A percentile compares a stretch with the other conserved stretches of the same genome.
Conservation (phyloP, 2,113 vertebrate genomes). For the Anser brachyrhynchus region DNA sequence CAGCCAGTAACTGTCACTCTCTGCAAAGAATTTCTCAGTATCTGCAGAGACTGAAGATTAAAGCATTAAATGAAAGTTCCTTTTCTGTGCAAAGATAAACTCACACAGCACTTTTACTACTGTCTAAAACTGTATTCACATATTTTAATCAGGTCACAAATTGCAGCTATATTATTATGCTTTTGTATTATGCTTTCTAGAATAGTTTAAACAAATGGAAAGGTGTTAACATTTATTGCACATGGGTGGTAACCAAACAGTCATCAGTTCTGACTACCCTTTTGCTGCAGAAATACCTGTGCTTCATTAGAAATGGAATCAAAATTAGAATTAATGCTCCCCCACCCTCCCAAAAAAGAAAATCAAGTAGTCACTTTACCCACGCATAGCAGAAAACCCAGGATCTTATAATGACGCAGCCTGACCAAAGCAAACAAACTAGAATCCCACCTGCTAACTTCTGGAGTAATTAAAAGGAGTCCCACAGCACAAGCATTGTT, state of each 20-base stretch:
- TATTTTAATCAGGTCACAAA: not conserved
- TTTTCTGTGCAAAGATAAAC: not conserved
- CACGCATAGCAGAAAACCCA: not conserved
- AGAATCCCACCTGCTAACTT: not conserved
- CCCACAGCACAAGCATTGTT: not conserved
- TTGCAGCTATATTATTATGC: not conserved
- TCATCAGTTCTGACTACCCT: not conserved
- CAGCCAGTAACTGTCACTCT: not conserved
- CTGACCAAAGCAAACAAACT: not conserved
- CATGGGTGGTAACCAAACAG: not conserved
- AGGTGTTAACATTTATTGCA: not conserved
- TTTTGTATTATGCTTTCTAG: not conserved
- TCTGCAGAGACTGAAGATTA: not conserved
- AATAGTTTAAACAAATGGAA: not conserved
- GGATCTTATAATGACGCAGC: not conserved
- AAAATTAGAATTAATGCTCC: not conserved
- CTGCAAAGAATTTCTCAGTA: not conserved
- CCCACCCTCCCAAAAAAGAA: not conserved
- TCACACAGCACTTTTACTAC: not conserved
- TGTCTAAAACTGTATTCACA: not conserved
- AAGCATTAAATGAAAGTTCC: not conserved
- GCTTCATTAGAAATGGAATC: too few relatives aligned
- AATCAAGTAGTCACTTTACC: not conserved
- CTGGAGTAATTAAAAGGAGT: not conserved
- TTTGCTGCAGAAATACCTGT: not conserved